Conservation (phyloP, 2,797 vertebrate genomes). For the Schizothorax lantsangensis region DNA sequence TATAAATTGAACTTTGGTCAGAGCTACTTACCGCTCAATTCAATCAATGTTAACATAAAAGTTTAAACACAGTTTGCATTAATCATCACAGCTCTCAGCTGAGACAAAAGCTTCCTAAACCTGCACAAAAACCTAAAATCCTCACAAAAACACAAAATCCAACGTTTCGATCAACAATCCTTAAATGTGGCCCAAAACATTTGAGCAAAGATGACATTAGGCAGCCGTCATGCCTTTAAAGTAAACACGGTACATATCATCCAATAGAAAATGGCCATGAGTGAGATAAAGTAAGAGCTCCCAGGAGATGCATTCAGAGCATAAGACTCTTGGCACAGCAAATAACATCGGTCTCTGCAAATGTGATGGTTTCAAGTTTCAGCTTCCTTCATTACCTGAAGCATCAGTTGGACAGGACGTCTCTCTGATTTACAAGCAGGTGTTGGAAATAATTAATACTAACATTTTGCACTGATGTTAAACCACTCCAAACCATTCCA, state of each 20-base stretch:
- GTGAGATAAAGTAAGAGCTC: background rate
- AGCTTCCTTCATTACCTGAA: constrained; percentile 5
- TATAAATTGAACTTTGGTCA: background rate
- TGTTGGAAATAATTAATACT: background rate
- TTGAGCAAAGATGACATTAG: background rate
- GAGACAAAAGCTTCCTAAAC: background rate
- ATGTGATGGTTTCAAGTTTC: background rate
- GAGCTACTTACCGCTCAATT: background rate
- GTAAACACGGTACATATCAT: background rate
- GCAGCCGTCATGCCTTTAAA: background rate
- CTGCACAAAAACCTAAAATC: background rate
- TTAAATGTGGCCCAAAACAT: background rate
- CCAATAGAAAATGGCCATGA: background rate
- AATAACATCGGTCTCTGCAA: constrained; percentile 13
- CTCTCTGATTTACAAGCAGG: background rate
- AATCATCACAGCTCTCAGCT: background rate
- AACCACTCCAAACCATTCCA: no score
- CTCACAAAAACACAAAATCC: background rate
- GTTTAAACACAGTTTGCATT: background rate
- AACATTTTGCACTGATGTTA: background rate
- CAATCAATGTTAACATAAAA: background rate
- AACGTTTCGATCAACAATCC: background rate
- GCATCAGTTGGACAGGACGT: background rate
- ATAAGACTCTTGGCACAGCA: background rate
- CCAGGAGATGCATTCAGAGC: background rate